A percentile compares a stretch with the other conserved stretches of the same genome.
These are phyloP conservation scores for Acanthisitta chloris DNA, from an alignment of 2,113 vertebrate species.

Conservation along the genomic window DNA sequence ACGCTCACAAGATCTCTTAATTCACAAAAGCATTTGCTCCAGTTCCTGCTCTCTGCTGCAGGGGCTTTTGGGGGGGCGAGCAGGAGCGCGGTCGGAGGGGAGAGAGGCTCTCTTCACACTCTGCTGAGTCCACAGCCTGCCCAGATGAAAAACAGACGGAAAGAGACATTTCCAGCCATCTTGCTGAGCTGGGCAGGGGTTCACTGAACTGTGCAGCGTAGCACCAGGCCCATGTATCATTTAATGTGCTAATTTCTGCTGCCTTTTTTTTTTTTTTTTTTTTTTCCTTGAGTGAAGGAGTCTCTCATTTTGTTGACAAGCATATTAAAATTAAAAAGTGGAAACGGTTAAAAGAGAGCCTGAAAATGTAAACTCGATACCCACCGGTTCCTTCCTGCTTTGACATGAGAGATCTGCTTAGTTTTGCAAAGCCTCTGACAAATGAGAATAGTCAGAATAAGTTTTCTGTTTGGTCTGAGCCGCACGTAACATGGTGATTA, in stretches of 20 bases:
- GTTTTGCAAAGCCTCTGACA: conserved; percentile 65
- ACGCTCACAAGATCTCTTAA: conserved; percentile 89
- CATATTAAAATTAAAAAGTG: conserved; percentile 54
- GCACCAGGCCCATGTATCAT: conserved; percentile 71
- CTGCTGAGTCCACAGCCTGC: conserved; percentile 81
- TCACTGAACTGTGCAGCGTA: conserved; percentile 76
- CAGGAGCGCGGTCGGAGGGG: conserved; percentile 74
- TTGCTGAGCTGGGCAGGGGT: conserved; percentile 74
- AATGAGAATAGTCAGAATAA: conserved; percentile 72
- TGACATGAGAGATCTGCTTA: conserved; percentile 66
- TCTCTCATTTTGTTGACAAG: conserved; percentile 53
- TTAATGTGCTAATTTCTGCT: conserved; percentile 60
- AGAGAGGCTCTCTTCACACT: conserved; percentile 85
- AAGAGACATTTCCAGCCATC: conserved; percentile 81
- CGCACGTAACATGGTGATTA: conserved; percentile 15
- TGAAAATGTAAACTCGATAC: conserved; percentile 1
- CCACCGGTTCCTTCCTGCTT: conserved; percentile 21
- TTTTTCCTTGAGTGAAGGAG: background rate
- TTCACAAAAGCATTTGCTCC: conserved; percentile 98
- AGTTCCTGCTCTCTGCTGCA: conserved; percentile 90
- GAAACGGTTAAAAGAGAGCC: conserved; percentile 24
- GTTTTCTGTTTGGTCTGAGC: conserved; percentile 68
- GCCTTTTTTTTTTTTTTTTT: background rate
- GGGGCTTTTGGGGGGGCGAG: conserved; percentile 78
- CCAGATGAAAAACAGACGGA: conserved; percentile 85